These are phyloP conservation scores for Philaethria dido DNA, from an alignment of 2,888 invertebrate species.

Conservation along the genomic window DNA sequence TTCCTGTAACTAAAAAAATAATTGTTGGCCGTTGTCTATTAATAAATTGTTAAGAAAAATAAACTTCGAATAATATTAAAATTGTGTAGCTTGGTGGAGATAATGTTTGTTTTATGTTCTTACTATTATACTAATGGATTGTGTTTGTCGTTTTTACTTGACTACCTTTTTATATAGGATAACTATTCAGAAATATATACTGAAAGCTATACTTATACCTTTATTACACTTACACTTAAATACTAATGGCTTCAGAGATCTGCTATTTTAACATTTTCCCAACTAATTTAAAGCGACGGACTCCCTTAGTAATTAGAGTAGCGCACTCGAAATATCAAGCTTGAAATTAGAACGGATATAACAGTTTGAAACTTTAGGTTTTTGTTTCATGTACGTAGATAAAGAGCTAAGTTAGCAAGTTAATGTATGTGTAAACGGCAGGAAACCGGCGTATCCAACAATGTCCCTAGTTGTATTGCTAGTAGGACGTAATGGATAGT, in stretches of 20 bases:
- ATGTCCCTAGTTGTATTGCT: conserved; percentile 37
- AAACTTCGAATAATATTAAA: neutral
- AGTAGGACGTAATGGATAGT: conserved; percentile 39
- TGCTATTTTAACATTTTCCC: conserved; percentile 9
- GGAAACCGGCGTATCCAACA: conserved; percentile 40
- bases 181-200: neutral
- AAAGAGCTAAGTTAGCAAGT: conserved; percentile 29
- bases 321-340: conserved; percentile 19
- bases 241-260: conserved; percentile 12
- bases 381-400: conserved; percentile 19
- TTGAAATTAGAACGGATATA: conserved; percentile 20
- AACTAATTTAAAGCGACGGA: conserved; percentile 22
- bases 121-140: neutral
- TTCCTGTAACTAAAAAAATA: neutral
- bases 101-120: too few species aligned
- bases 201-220: neutral
- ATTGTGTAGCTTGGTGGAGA: neutral
- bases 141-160: neutral
- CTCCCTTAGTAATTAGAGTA: conserved; percentile 22
- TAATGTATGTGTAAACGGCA: conserved; percentile 39
- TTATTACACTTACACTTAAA: neutral
- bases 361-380: conserved; percentile 16
- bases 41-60: neutral
- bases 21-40: neutral
- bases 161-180: neutral